Evolutionary conservation across 2,888 invertebrate genomes (phyloP), one percentile per base, ranked within the genome.

Genomic region (Ormyrus pomaceus): DNA sequence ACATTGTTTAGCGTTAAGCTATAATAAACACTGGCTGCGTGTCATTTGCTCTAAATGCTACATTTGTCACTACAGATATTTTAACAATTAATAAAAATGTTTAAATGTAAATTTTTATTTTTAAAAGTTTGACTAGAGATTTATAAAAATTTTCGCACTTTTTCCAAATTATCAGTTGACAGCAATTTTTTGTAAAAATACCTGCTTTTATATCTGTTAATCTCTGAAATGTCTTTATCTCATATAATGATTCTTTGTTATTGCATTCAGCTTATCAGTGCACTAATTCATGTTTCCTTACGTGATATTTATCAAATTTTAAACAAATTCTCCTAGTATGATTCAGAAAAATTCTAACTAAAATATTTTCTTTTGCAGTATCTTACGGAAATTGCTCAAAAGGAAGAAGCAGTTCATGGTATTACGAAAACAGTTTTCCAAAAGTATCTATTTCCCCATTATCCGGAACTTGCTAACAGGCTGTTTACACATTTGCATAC

Each of bases 381-480:
- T 85, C 91, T 96, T 80, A 93, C 93, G 6, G 94, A 95, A 85
- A 93, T 94, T 83, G 93, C 95, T 53, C 93, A 94, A 79, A 93
- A 94, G 82, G 94, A 95, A 88, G 95, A 94, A 89, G 94, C 94
- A 53, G 91, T 95, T 81, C 94, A 94, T 85, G 96, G 96, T 58
- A 94, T 96, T 86, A 93, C 95, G 2, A 92, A 93, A 79, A 93
- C 93, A 70, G 93, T 93, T n/a, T 95, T 95, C 62, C 91, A 95
- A 94, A 93, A 93, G 86, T 95, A 95, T 91, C 92, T 97, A 83
- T 96, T 96, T 90, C 95, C 96, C n/a, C 93, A 93, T 88, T 95
- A 96, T 89, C 93, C 94, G 3, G 94, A 95, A 84, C 92, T 96
- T 85, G 95, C 94, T 0, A 92, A 93, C 13, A 94, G 94, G 84